phyloP scores from a whole-genome alignment of 1,140 invertebrate genomes.

The Ceratina calcarata region DNA sequence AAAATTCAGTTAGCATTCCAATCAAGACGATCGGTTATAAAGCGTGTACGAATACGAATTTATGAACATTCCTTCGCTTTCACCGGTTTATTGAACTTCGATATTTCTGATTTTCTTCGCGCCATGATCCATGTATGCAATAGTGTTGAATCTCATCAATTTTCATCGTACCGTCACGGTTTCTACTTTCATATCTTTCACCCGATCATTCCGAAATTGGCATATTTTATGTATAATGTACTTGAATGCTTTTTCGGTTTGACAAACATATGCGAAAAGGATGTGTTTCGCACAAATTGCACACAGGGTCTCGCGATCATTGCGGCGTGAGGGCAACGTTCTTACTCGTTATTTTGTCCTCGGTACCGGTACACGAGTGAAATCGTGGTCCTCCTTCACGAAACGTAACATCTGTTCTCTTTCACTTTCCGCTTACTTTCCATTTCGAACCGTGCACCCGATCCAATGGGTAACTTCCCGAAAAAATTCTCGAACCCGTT shows the following conservation, averaged over 20 bases:
- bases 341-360: not conserved
- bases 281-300: too few relatives aligned
- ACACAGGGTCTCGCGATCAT: not conserved
- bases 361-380: slow-evolving; percentile 36
- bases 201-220: too few relatives aligned
- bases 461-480: not conserved
- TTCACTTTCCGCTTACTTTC: slow-evolving; percentile 66
- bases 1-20: slow-evolving; percentile 5
- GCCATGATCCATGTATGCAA: too few relatives aligned
- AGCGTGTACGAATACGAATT: too few relatives aligned
- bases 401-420: slow-evolving; percentile 52
- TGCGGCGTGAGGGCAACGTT: slow-evolving; percentile 22
- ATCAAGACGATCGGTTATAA: not conserved
- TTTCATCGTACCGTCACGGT: too few relatives aligned
- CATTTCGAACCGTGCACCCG: slow-evolving; percentile 53
- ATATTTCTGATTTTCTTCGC: too few relatives aligned
- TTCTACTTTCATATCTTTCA: too few relatives aligned
- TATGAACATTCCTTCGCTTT: slow-evolving; percentile 7
- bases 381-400: slow-evolving; percentile 39
- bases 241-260: too few relatives aligned
- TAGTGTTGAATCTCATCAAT: too few relatives aligned
- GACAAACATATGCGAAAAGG: too few relatives aligned
- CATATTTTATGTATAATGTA: too few relatives aligned
- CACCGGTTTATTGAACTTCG: not conserved
- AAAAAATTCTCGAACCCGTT: slow-evolving; percentile 8